Evolutionary conservation across 2,797 vertebrate genomes (phyloP).

Genomic region (Chelonia mydas): DNA sequence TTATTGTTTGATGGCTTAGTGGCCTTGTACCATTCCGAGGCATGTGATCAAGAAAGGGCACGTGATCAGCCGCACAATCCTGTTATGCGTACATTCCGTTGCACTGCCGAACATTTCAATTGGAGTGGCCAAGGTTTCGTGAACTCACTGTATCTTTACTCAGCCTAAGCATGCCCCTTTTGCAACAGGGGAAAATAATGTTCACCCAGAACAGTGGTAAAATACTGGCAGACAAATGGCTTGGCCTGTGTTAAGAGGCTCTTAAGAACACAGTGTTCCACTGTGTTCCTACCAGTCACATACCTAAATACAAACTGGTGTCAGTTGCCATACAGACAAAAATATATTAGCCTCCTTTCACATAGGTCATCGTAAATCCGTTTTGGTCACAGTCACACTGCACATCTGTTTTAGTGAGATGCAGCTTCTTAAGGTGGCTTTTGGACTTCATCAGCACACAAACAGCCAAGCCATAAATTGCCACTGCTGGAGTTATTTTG

Average conservation of each 20-base stretch:
- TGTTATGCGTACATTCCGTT: slow-evolving; percentile 72
- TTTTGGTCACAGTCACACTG: slow-evolving; percentile 81
- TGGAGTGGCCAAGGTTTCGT: slow-evolving; percentile 81
- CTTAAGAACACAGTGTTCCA: slow-evolving; percentile 84
- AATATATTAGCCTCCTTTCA: slow-evolving; percentile 80
- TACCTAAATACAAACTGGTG: slow-evolving; percentile 84
- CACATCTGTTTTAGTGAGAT: slow-evolving; percentile 84
- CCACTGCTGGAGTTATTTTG: slow-evolving; percentile 82
- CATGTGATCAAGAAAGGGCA: slow-evolving; percentile 81
- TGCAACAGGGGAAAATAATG: slow-evolving; percentile 14
- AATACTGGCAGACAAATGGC: slow-evolving; percentile 79
- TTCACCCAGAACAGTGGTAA: slow-evolving; percentile 66
- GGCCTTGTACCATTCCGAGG: slow-evolving; percentile 75
- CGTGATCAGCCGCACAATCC: slow-evolving; percentile 76
- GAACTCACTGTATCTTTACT: slow-evolving; percentile 54
- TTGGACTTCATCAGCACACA: slow-evolving; percentile 77
- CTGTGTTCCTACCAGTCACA: slow-evolving; percentile 80
- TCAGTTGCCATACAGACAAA: slow-evolving; percentile 85
- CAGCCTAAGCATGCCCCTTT: slow-evolving; percentile 44
- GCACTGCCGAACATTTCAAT: slow-evolving; percentile 69
- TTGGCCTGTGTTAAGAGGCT: slow-evolving; percentile 81
- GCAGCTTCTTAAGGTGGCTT: slow-evolving; percentile 81
- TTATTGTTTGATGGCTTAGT: slow-evolving; percentile 68
- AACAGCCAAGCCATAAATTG: slow-evolving; percentile 82
- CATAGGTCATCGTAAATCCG: slow-evolving; percentile 83